phyloP scores from a whole-genome alignment of 2,888 invertebrate genomes.

The Parnassius smintheus region DNA sequence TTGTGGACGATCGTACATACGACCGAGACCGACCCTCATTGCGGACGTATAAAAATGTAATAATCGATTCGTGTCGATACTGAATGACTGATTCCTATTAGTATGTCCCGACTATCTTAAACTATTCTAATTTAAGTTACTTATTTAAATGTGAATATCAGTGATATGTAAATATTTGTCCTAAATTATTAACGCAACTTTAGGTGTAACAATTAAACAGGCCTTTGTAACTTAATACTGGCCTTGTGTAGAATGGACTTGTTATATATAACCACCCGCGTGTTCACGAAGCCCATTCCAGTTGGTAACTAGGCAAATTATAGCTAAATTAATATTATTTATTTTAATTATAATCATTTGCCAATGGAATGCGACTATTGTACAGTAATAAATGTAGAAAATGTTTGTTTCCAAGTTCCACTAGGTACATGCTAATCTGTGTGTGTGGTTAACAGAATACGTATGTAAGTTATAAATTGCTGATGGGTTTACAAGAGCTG shows the following conservation, averaged over 20 bases:
- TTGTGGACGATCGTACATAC: constrained; percentile 18
- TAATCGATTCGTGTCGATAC: constrained; percentile 50
- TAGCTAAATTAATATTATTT: constrained; percentile 77
- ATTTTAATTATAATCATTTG: constrained; percentile 73
- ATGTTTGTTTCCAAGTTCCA: constrained; percentile 49
- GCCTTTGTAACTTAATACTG: constrained; percentile 56
- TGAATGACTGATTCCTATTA: constrained; percentile 79
- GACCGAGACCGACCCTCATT: constrained; percentile 1
- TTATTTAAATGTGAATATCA: constrained; percentile 71
- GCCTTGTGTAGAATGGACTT: constrained; percentile 69
- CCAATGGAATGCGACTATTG: constrained; percentile 79
- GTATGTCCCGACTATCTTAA: constrained; percentile 74
- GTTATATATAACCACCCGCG: constrained; percentile 78
- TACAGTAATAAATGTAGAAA: constrained; percentile 74
- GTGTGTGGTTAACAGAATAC: constrained; percentile 19
- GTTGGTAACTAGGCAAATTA: constrained; percentile 77
- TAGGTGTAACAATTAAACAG: constrained; percentile 62
- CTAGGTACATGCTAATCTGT: constrained; percentile 19
- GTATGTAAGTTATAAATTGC: constrained; percentile 29
- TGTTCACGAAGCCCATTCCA: constrained; percentile 79
- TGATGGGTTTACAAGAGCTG: constrained; percentile 35
- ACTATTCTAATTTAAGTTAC: constrained; percentile 75
- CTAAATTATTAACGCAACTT: constrained; percentile 75
- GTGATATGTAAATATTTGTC: constrained; percentile 76
- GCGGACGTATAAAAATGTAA: constrained; percentile 9